Conservation (phyloP, 92 coral and sea anemone species). For the Epizoanthus illoricatus region DNA sequence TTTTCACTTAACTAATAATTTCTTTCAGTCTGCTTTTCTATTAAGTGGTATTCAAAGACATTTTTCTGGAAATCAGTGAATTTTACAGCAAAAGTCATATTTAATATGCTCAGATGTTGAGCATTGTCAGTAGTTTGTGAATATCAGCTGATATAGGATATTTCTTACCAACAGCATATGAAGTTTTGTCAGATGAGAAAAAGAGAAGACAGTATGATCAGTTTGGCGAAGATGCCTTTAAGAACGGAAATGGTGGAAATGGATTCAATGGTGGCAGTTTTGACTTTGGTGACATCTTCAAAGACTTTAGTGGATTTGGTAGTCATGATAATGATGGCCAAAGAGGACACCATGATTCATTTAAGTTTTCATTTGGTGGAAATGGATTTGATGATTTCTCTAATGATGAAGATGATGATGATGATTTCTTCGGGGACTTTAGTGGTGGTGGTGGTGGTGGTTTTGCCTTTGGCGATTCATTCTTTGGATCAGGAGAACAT, state of each 20-base stretch:
- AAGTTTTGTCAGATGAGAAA: conserved; percentile 93
- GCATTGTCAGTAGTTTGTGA: not conserved
- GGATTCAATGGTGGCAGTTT: conserved; percentile 63
- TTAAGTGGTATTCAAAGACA: too few species aligned
- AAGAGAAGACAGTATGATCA: conserved; percentile 96
- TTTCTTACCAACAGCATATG: conserved; percentile 71
- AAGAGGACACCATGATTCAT: conserved; percentile 64
- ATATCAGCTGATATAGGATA: not conserved
- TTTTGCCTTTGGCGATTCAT: conserved; percentile 73
- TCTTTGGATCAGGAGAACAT: conserved; percentile 66
- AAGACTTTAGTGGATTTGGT: conserved; percentile 77
- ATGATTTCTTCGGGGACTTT: conserved; percentile 69
- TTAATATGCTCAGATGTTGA: too few species aligned
- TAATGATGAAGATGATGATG: conserved; percentile 82
- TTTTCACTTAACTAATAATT: too few species aligned
- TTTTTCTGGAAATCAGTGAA: too few species aligned
- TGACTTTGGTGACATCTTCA: conserved; percentile 81
- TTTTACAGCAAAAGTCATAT: too few species aligned
- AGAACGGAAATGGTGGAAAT: conserved; percentile 64
- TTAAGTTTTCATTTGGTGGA: conserved; percentile 92
- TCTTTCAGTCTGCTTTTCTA: too few species aligned
- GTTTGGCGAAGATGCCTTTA: conserved; percentile 96
- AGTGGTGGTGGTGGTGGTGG: conserved; percentile 60
- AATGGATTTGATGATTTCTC: conserved; percentile 94
- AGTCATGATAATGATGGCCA: conserved; percentile 47